Evolutionary conservation across 1,140 invertebrate genomes (phyloP), one percentile per base, ranked within the genome.

Genomic region (Zophobas morio): DNA sequence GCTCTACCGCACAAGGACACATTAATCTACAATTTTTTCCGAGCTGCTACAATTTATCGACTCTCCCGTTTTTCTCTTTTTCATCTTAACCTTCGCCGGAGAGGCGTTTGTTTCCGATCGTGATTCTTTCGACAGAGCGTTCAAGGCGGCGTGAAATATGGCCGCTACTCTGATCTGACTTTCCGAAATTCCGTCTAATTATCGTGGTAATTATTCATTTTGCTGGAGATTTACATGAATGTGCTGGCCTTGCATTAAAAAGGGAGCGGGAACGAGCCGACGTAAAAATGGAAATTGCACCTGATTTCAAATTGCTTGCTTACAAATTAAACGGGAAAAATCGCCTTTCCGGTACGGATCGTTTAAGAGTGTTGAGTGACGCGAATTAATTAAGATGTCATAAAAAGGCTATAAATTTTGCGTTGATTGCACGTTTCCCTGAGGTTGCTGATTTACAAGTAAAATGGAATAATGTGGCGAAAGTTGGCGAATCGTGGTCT

Each of bases 1-100:
- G 57, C 37, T 42, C 6, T 66, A 66, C 60, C 60, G 33, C 42
- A 66, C 60, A 66, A 66, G 60, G 60, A 66, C 60, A 66, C 60
- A 66, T 66, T 66, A 66, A 42, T 66, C 42, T 42, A 42, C 42
- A 20, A 66, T 66, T 63, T 36, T 20, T 66, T 66, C n/a, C 5
- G 20, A 66, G 4, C 39, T 66, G 39, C 32, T 66, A 66, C 39
- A 66, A 32, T 66, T 66, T 66, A 66, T 66, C 42, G 60, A 66
- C 42, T 46, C 60, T 66, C 60, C 60, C 39, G 42, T 39, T 66
- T 66, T 40, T 66, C 60, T 42, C 60, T 42, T 66, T 66, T 66
- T 20, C 60, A 42, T 66, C 39, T 66, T 20, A 66, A 40, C 60
- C 60, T 66, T 66, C 37, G 39, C 37, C 33, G 56, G n/a, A 66